A percentile compares a stretch with the other conserved stretches of the same genome.
Conservation (phyloP, 2,113 vertebrate species). For the Malurus melanocephalus region DNA sequence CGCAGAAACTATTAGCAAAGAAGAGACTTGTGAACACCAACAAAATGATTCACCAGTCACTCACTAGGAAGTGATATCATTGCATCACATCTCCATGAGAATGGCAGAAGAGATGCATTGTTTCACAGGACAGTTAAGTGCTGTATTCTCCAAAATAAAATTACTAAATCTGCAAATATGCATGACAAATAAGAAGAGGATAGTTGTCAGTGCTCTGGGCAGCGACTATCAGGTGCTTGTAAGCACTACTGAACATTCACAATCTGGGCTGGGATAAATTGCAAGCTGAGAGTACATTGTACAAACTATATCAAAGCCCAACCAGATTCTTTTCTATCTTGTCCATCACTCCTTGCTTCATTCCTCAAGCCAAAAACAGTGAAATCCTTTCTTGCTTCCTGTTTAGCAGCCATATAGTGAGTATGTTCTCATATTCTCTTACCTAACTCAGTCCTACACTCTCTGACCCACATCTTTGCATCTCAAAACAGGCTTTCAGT, state of each 20-base stretch:
- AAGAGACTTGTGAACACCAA: constrained; percentile 30
- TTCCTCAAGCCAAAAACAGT: neutral
- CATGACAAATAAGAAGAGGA: neutral
- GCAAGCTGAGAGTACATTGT: neutral
- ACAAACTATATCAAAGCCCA: neutral
- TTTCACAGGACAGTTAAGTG: neutral
- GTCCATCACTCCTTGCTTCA: neutral
- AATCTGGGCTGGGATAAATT: neutral
- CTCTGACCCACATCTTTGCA: neutral
- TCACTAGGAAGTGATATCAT: constrained; percentile 27
- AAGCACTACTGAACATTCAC: neutral
- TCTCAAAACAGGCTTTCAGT: neutral
- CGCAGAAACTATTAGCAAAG: constrained; percentile 22
- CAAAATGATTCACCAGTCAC: constrained; percentile 51
- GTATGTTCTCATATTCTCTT: neutral
- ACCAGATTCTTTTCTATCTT: neutral
- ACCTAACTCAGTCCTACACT: neutral
- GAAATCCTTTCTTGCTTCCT: neutral
- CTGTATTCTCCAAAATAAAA: neutral
- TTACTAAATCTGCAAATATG: neutral
- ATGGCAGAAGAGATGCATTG: constrained; percentile 18
- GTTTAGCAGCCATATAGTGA: neutral
- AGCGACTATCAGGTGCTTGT: neutral
- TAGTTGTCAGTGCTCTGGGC: neutral
- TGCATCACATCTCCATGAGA: constrained; percentile 14